Base-by-base conservation (phyloP, 2,113 vertebrate genomes). In the Sigmodon hispidus region DNA sequence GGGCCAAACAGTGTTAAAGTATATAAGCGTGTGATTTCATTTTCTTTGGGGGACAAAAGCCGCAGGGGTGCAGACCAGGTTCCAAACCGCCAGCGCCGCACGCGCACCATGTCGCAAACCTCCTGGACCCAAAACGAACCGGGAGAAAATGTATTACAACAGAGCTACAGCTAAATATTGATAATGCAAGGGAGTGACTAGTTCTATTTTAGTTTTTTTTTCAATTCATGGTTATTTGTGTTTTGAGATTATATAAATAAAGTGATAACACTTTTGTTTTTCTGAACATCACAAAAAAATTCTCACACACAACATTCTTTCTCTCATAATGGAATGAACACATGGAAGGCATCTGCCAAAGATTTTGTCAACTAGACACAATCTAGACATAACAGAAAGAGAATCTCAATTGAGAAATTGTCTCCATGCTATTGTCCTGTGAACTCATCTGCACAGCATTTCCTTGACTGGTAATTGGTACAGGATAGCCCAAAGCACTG, bases 241-340 rank as follows among this genome's bases (percentile, higher is more conserved):
- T 79, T 89, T 63, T 36, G 50, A 85, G 5, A 9, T 93, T 57
- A 95, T 48, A 57, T 59, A 96, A 94, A 65, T 16, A 29, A 92
- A 87, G 11, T 59, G 61, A 69, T 45, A 72, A 63, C 40, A 9
- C 8, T 52, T 91, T 80, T 84, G 1, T 12, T n/a, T 91, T 91
- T 85, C 57, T 93, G 29, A 89, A 43, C 88, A 81, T 34, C n/a
- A 90, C 61, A 16, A 92, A 70, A 83, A 93, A 84, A 3, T 72
- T 57, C 11, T 31, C 40, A 61, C 50, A 89, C 1, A 67, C 55
- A 61, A 92, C 96, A 48, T 11, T 57, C 77, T 80, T 36, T 89
- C 48, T 70, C 5, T 75, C 40, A 89, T 55, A 89, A 85, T 55
- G 10, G 22, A 73, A 86, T 80, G 9, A 92, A 72, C 70, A 50